phyloP scores from a whole-genome alignment of 2,797 vertebrate species.

The Sebastes paucispinis region DNA sequence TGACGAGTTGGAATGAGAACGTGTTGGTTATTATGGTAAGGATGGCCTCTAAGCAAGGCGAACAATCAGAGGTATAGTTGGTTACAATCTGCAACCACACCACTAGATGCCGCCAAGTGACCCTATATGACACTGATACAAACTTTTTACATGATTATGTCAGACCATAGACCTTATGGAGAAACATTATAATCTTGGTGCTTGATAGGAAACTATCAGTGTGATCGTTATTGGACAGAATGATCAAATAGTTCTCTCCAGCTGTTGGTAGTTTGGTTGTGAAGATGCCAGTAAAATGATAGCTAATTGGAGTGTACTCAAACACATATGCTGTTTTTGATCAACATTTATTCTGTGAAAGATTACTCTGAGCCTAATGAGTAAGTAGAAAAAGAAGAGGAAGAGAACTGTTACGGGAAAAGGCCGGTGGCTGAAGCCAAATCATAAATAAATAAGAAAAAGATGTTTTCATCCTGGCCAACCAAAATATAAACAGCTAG shows the following conservation, averaged over 20 bases:
- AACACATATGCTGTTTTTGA: neutral
- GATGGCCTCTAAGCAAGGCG: no score
- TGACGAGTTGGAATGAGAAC: no score
- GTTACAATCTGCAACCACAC: no score
- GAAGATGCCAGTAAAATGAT: neutral
- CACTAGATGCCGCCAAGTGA: neutral
- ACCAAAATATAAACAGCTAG: neutral
- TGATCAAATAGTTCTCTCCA: neutral
- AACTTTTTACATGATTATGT: neutral
- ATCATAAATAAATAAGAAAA: neutral
- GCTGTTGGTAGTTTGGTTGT: neutral
- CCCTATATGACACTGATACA: neutral
- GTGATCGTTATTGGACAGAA: neutral
- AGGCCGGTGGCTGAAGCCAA: neutral
- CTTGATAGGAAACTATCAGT: neutral
- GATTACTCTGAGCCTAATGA: neutral
- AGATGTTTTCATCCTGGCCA: neutral
- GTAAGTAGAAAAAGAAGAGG: neutral
- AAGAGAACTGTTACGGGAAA: neutral
- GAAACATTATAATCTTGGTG: neutral
- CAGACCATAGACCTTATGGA: neutral
- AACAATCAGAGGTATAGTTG: no score
- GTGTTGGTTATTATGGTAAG: no score
- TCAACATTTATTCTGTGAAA: neutral
- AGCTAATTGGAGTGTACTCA: neutral